These are phyloP conservation scores for Enteromius anoplus DNA, from an alignment of 2,797 vertebrate genomes.

Conservation along the genomic window DNA sequence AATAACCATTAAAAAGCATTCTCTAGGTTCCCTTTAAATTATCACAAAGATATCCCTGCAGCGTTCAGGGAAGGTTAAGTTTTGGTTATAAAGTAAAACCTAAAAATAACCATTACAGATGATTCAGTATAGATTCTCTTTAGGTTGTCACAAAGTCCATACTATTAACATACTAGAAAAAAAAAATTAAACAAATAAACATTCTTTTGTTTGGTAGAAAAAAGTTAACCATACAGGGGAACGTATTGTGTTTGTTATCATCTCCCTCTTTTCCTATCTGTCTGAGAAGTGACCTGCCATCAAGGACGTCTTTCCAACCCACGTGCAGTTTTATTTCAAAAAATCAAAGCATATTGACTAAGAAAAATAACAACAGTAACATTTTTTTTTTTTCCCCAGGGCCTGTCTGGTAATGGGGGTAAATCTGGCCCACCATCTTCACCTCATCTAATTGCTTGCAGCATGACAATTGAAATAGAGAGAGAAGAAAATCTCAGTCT, in stretches of 20 bases:
- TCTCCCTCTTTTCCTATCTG: constrained; percentile 40
- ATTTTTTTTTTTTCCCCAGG: constrained; percentile 40
- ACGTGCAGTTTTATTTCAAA: constrained; percentile 49
- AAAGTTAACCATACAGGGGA: neutral
- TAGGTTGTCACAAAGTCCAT: too few species aligned
- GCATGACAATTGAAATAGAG: constrained; percentile 78
- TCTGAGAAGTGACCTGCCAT: constrained; percentile 47
- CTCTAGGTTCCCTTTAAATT: neutral
- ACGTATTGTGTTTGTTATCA: neutral
- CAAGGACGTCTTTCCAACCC: constrained; percentile 50
- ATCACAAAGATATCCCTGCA: neutral
- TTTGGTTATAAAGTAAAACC: neutral
- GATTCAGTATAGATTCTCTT: neutral
- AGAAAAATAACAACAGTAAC: constrained; percentile 51
- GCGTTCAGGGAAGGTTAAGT: neutral
- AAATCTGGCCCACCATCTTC: constrained; percentile 48
- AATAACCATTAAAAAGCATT: neutral
- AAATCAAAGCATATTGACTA: constrained; percentile 52
- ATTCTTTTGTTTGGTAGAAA: neutral
- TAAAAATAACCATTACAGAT: neutral
- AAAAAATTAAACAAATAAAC: neutral
- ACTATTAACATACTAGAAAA: neutral
- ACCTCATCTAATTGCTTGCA: constrained; percentile 76
- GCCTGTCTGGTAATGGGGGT: constrained; percentile 48
- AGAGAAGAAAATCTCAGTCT: constrained; percentile 76